Evolutionary conservation across 1,140 invertebrate genomes (phyloP).

Genomic region (Cepaea nemoralis): DNA sequence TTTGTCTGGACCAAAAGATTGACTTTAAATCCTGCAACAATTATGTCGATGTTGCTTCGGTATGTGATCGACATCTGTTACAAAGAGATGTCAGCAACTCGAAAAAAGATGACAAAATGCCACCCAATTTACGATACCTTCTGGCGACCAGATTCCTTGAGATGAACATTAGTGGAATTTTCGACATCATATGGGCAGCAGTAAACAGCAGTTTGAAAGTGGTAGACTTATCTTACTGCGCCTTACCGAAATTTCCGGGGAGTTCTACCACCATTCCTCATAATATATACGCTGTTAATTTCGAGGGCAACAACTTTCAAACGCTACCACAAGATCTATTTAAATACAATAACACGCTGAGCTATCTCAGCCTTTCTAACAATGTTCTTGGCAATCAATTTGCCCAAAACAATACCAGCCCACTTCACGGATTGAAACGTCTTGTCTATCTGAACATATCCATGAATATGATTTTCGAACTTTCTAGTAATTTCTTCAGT

Average conservation of each 20-base stretch:
- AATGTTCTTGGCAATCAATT: neutral
- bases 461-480: neutral
- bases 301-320: neutral
- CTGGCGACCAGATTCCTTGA: neutral
- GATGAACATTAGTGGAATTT: neutral
- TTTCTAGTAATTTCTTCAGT: neutral
- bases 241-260: neutral
- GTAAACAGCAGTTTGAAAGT: neutral
- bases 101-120: neutral
- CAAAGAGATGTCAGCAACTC: neutral
- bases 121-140: neutral
- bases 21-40: neutral
- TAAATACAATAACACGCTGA: constrained; percentile 3
- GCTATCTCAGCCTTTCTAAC: neutral
- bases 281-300: neutral
- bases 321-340: neutral
- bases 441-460: neutral
- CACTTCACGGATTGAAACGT: neutral
- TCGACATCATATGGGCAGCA: neutral
- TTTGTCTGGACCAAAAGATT: neutral
- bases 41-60: no score
- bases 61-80: neutral
- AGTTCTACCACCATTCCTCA: neutral
- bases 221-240: neutral
- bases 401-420: neutral